These are phyloP conservation scores for Hemicentrotus pulcherrimus DNA, from an alignment of 35 echinoderm and acorn worm species.

Conservation along the genomic window DNA sequence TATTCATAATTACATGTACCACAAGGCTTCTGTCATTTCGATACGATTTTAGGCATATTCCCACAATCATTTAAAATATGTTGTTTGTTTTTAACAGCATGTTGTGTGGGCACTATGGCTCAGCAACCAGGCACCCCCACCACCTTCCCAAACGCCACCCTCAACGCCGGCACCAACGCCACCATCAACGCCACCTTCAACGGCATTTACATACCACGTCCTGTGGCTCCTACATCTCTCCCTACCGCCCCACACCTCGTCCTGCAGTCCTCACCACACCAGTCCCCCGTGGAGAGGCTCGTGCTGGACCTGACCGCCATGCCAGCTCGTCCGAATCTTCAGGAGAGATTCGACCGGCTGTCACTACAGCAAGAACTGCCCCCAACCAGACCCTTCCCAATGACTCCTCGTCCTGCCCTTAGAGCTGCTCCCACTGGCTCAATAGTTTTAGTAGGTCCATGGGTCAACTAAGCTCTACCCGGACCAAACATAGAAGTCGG, in stretches of 20 bases:
- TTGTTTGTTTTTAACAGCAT: not conserved
- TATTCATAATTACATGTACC: too few species aligned
- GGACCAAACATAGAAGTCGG: too few species aligned
- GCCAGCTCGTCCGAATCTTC: not conserved
- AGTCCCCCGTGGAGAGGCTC: not conserved
- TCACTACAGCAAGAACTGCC: not conserved
- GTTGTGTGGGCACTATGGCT: not conserved
- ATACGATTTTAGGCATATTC: too few species aligned
- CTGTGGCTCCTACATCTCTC: too few species aligned
- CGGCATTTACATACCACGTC: too few species aligned
- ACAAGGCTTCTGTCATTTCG: too few species aligned
- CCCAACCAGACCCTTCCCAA: not conserved
- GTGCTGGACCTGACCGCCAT: too few species aligned
- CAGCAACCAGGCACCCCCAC: not conserved
- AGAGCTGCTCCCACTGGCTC: not conserved
- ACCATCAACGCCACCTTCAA: too few species aligned
- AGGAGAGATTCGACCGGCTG: not conserved
- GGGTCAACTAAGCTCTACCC: too few species aligned
- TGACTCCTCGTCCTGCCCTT: not conserved
- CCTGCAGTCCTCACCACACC: not conserved
- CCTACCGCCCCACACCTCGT: not conserved
- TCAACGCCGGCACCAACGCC: too few species aligned
- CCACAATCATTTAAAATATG: not conserved
- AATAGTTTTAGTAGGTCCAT: too few species aligned
- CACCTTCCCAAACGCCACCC: too few species aligned